phyloP scores from a whole-genome alignment of 2,113 vertebrate species.

The Ageneiosus marmoratus region DNA sequence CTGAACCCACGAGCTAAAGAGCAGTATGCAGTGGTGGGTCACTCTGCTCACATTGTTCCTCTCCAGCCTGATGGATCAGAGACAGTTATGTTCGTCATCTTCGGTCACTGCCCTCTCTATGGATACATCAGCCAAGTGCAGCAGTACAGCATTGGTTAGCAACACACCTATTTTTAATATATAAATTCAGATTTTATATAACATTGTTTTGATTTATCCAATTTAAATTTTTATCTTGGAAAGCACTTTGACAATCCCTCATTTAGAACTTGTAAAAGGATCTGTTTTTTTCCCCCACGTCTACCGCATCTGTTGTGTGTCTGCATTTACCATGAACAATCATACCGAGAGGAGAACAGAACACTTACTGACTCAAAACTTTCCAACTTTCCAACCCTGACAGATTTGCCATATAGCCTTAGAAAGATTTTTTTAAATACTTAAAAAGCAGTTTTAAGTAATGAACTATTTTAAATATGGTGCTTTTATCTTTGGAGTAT shows the following conservation, averaged over 20 bases:
- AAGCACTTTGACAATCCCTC: neutral
- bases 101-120: slow-evolving; percentile 93
- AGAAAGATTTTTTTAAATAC: no score
- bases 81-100: slow-evolving; percentile 88
- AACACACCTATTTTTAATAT: neutral
- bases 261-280: no score
- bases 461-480: neutral
- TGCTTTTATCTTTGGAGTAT: neutral
- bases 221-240: neutral
- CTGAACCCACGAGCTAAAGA: slow-evolving; percentile 78
- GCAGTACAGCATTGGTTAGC: slow-evolving; percentile 89
- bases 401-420: neutral
- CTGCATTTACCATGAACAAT: neutral
- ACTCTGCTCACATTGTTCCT: slow-evolving; percentile 87
- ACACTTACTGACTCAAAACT: neutral
- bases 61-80: slow-evolving; percentile 61
- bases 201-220: neutral
- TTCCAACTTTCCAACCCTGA: neutral
- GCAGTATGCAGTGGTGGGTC: slow-evolving; percentile 93
- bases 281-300: neutral
- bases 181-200: neutral
- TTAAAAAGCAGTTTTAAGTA: no score
- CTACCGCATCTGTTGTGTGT: neutral
- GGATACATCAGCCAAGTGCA: slow-evolving; percentile 95
- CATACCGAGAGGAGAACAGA: neutral